Evolutionary conservation across 1,140 invertebrate species (phyloP).

Genomic region (Chymomyza costata): DNA sequence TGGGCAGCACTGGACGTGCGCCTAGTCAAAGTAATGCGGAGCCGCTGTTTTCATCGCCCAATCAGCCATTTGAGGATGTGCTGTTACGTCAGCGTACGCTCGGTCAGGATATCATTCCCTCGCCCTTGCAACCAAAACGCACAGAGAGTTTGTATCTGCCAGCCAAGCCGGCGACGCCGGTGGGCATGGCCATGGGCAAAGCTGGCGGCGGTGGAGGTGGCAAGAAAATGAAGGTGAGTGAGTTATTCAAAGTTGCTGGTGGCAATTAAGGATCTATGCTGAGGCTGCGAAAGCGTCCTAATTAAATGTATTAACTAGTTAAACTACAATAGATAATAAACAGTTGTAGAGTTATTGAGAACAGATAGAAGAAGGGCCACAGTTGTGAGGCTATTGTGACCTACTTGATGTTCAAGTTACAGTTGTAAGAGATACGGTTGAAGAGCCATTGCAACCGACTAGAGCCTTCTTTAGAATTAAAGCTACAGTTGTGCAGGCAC

Average conservation of each 20-base stretch:
- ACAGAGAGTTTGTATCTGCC: conserved; percentile 88
- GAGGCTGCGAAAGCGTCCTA: no score
- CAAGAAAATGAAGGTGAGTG: conserved; percentile 72
- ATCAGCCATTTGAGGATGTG: conserved; percentile 86
- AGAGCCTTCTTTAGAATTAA: no score
- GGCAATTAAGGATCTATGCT: no score
- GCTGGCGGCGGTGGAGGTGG: conserved; percentile 76
- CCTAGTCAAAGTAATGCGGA: conserved; percentile 50
- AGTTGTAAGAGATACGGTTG: not conserved
- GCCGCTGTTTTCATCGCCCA: conserved; percentile 51
- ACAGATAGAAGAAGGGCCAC: no score
- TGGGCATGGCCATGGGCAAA: conserved; percentile 74
- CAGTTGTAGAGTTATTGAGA: no score
- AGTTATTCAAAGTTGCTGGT: no score
- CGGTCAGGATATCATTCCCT: conserved; percentile 91
- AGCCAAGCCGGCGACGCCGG: conserved; percentile 76
- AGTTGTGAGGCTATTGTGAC: no score
- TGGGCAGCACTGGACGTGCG: conserved; percentile 46
- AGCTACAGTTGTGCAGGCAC: no score
- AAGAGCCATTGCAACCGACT: no score
- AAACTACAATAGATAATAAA: no score
- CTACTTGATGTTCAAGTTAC: not conserved
- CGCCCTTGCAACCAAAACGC: conserved; percentile 88
- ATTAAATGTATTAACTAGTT: no score
- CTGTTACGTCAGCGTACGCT: conserved; percentile 85